Evolutionary conservation across 2,797 vertebrate species (phyloP).

Genomic region (Sparus aurata): DNA sequence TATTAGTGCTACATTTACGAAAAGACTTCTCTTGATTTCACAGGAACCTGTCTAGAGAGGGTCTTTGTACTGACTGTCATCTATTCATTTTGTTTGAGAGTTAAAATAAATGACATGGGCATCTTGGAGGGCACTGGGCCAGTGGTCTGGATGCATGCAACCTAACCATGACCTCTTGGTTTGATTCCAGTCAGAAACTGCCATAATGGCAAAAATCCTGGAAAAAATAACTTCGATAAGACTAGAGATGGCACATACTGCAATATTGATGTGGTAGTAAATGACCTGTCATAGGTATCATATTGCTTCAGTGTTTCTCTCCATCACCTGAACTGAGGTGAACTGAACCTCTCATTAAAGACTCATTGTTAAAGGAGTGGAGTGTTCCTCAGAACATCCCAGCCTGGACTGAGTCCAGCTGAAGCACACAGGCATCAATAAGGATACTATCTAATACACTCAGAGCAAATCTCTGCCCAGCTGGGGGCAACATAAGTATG

Average conservation of each 20-base stretch:
- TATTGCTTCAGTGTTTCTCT: constrained; percentile 74
- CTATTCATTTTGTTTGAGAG: constrained; percentile 28
- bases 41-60: constrained; percentile 1
- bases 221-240: constrained; percentile 33
- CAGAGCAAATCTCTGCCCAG: constrained; percentile 36
- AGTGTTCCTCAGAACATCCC: constrained; percentile 64
- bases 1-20: neutral
- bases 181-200: neutral
- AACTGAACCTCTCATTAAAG: constrained; percentile 75
- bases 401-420: constrained; percentile 59
- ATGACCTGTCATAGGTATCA: constrained; percentile 79
- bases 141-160: neutral
- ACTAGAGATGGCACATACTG: constrained; percentile 64
- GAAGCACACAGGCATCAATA: constrained; percentile 37
- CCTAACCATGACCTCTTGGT: neutral
- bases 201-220: constrained; percentile 9
- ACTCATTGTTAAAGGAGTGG: constrained; percentile 65
- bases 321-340: constrained; percentile 72
- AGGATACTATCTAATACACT: constrained; percentile 36
- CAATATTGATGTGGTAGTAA: constrained; percentile 80
- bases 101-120: constrained; percentile 5
- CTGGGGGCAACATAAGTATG: constrained; percentile 12
- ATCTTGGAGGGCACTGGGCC: neutral
- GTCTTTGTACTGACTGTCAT: constrained; percentile 14
- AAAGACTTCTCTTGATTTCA: constrained; percentile 2